Evolutionary conservation across 1,140 invertebrate species (phyloP).

Genomic region (Papilio polytes): DNA sequence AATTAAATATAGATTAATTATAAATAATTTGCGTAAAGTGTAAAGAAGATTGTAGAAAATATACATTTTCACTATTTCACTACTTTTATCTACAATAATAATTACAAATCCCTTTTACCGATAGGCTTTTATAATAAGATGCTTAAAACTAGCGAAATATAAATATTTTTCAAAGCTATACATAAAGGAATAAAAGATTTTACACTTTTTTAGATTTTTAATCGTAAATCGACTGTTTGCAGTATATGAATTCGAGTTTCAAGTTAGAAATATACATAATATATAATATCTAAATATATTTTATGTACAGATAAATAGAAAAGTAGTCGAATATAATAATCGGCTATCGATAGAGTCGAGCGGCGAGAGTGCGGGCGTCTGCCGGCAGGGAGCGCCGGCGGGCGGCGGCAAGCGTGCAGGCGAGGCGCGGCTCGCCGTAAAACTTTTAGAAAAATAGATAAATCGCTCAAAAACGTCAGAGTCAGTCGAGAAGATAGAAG

Average conservation of each 20-base stretch:
- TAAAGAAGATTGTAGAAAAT: constrained; percentile 27
- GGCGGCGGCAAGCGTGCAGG: constrained; percentile 79
- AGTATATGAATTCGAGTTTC: constrained; percentile 83
- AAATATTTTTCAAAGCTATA: background rate
- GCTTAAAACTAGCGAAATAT: constrained; percentile 17
- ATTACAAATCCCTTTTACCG: constrained; percentile 27
- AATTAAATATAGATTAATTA: constrained; percentile 20
- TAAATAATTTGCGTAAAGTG: constrained; percentile 19
- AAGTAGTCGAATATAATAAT: constrained; percentile 83
- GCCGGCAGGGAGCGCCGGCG: constrained; percentile 41
- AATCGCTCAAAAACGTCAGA: constrained; percentile 83
- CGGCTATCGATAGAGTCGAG: constrained; percentile 81
- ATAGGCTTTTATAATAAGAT: constrained; percentile 17
- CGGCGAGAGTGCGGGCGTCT: constrained; percentile 77
- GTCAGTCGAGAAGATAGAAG: constrained; percentile 80
- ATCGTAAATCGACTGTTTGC: constrained; percentile 81
- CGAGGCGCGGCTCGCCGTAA: constrained; percentile 80
- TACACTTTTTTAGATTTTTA: constrained; percentile 56
- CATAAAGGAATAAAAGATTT: constrained; percentile 17
- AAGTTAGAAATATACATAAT: constrained; percentile 84
- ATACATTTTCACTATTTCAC: constrained; percentile 22
- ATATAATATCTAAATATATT: constrained; percentile 84
- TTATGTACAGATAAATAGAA: constrained; percentile 83
- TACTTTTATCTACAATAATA: constrained; percentile 19
- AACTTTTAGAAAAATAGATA: constrained; percentile 84